These are phyloP conservation scores for Heliconius cydno DNA, from an alignment of 2,888 invertebrate species.

Conservation along the genomic window DNA sequence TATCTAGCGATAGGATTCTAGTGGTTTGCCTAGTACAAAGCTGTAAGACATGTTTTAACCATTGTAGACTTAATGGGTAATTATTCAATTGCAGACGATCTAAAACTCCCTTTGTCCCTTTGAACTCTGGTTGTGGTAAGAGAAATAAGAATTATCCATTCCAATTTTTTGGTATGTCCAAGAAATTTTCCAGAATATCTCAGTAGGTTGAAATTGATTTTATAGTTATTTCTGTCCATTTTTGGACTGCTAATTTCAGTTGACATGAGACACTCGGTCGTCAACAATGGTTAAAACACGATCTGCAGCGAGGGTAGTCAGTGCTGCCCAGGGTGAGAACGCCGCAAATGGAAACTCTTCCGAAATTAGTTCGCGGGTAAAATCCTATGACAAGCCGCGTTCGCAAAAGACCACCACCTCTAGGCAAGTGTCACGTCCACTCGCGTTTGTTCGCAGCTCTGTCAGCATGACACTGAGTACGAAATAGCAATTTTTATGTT, in stretches of 20 bases:
- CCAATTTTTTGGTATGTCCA: constrained; percentile 57
- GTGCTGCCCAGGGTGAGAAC: constrained; percentile 69
- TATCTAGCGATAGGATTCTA: constrained; percentile 54
- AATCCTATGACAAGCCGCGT: constrained; percentile 73
- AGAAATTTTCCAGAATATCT: constrained; percentile 79
- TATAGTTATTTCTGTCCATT: constrained; percentile 72
- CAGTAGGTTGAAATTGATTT: constrained; percentile 58
- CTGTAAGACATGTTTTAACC: constrained; percentile 84
- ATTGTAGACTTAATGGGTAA: constrained; percentile 80
- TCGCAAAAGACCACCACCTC: constrained; percentile 69
- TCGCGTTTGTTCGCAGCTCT: constrained; percentile 87
- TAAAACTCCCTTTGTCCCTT: constrained; percentile 67
- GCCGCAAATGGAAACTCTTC: constrained; percentile 76
- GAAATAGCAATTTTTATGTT: constrained; percentile 26
- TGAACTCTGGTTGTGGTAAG: constrained; percentile 65
- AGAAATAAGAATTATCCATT: constrained; percentile 74
- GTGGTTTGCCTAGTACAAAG: constrained; percentile 72
- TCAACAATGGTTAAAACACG: constrained; percentile 84
- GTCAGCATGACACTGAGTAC: constrained; percentile 55
- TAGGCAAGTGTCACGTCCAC: constrained; percentile 77
- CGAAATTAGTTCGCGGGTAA: constrained; percentile 77
- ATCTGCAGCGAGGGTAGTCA: constrained; percentile 82
- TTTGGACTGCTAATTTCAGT: constrained; percentile 81
- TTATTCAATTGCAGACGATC: constrained; percentile 81
- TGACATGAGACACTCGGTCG: constrained; percentile 81